These are phyloP conservation scores for Nezara viridula DNA, from an alignment of 2,888 invertebrate genomes.

Conservation along the genomic window DNA sequence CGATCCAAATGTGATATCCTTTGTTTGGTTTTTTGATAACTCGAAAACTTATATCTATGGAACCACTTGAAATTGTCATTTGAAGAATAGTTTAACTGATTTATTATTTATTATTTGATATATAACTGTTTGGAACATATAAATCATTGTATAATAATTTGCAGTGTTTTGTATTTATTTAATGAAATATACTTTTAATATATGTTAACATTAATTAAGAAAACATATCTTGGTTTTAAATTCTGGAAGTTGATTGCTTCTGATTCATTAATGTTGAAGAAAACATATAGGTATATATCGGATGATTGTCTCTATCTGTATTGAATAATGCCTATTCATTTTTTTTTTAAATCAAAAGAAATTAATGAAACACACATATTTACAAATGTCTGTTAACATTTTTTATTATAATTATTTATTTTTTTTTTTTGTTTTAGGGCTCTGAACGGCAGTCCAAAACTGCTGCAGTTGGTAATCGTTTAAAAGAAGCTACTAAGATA, in stretches of 20 bases:
- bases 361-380: not conserved
- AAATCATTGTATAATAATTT: too few species aligned
- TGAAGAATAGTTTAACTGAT: too few species aligned
- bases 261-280: too few species aligned
- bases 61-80: too few species aligned
- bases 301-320: not conserved
- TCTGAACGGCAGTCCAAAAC: slow-evolving; percentile 98
- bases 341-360: not conserved
- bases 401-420: too few species aligned
- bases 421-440: slow-evolving; percentile 76
- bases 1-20: too few species aligned
- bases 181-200: not conserved
- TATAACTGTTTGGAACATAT: too few species aligned
- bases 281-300: not conserved
- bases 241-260: too few species aligned
- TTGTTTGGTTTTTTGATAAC: too few species aligned
- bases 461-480: slow-evolving; percentile 90
- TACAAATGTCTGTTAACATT: not conserved
- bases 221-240: not conserved
- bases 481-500: slow-evolving; percentile 98
- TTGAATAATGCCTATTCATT: not conserved
- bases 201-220: not conserved
- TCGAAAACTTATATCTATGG: too few species aligned
- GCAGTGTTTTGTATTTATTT: too few species aligned
- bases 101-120: too few species aligned